Percentiles rank a stretch among this genome's conserved stretches.
phyloP scores from a whole-genome alignment of 2,888 invertebrate genomes.

The Campoletis raptor region DNA sequence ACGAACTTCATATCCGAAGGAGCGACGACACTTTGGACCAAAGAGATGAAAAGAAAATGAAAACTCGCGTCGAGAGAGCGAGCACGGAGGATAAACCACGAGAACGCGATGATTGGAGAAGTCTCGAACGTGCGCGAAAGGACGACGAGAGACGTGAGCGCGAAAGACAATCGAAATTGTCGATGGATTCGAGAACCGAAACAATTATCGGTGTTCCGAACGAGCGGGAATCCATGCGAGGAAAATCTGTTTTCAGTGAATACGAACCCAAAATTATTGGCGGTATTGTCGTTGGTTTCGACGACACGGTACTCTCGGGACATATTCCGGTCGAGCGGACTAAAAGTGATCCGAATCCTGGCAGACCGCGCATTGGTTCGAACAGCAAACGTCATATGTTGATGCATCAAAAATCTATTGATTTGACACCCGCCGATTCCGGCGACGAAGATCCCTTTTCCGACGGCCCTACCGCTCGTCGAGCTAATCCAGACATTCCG shows the following conservation, averaged over 20 bases:
- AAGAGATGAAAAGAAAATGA: slow-evolving; percentile 70
- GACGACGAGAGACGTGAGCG: slow-evolving; percentile 80
- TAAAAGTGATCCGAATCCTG: slow-evolving; percentile 94
- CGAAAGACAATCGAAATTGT: slow-evolving; percentile 77
- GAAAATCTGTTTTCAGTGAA: slow-evolving; percentile 85
- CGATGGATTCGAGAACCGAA: slow-evolving; percentile 79
- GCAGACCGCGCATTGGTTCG: slow-evolving; percentile 90
- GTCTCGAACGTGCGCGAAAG: slow-evolving; percentile 81
- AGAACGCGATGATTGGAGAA: slow-evolving; percentile 83
- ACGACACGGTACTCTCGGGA: slow-evolving; percentile 77
- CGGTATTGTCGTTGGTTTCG: slow-evolving; percentile 82
- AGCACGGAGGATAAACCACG: slow-evolving; percentile 79
- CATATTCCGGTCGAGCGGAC: slow-evolving; percentile 92
- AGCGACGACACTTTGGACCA: slow-evolving; percentile 74
- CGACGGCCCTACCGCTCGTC: slow-evolving; percentile 85
- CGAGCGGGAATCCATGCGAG: slow-evolving; percentile 80
- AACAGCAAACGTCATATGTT: slow-evolving; percentile 91
- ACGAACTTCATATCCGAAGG: slow-evolving; percentile 68
- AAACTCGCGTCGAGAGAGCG: slow-evolving; percentile 68
- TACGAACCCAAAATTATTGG: slow-evolving; percentile 89
- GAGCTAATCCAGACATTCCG: slow-evolving; percentile 89
- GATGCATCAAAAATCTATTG: slow-evolving; percentile 95
- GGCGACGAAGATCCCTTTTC: slow-evolving; percentile 93
- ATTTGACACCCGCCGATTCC: slow-evolving; percentile 93
- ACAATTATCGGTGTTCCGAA: slow-evolving; percentile 75